Conservation (phyloP, 2,797 vertebrate species). For the Morus bassanus region DNA sequence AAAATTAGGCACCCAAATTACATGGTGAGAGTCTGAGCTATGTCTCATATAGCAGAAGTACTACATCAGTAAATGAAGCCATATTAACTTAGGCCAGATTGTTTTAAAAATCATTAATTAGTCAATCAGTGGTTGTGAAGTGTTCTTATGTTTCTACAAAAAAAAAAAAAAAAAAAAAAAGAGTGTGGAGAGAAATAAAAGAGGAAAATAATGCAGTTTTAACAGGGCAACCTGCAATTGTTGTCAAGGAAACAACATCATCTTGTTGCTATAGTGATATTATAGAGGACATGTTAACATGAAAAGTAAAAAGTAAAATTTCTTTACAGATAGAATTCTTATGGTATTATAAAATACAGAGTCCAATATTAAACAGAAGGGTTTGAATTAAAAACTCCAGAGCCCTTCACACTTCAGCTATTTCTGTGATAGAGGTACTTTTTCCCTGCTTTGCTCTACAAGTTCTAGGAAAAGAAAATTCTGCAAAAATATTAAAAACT, state of each 20-base stretch:
- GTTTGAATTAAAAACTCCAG: background rate
- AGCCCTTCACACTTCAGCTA: background rate
- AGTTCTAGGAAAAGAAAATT: background rate
- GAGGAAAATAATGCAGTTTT: background rate
- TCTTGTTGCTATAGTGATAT: background rate
- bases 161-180: background rate
- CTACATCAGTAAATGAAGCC: background rate
- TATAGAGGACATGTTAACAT: background rate
- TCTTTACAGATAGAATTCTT: background rate
- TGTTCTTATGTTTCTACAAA: background rate
- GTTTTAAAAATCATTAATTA: background rate
- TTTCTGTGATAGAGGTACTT: background rate
- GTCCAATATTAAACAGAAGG: background rate
- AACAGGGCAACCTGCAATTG: background rate
- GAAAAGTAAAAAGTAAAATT: background rate
- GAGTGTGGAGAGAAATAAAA: background rate
- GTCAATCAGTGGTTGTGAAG: background rate
- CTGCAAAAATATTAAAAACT: background rate
- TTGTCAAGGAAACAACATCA: conserved; percentile 41
- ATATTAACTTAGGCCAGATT: background rate
- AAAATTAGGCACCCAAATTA: background rate
- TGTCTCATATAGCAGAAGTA: background rate
- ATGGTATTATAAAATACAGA: background rate
- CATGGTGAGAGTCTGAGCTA: background rate
- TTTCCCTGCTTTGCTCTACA: background rate